Percentiles rank a stretch among this genome's conserved stretches.
phyloP scores from a whole-genome alignment of 2,797 vertebrate species.

The Limosa lapponica region DNA sequence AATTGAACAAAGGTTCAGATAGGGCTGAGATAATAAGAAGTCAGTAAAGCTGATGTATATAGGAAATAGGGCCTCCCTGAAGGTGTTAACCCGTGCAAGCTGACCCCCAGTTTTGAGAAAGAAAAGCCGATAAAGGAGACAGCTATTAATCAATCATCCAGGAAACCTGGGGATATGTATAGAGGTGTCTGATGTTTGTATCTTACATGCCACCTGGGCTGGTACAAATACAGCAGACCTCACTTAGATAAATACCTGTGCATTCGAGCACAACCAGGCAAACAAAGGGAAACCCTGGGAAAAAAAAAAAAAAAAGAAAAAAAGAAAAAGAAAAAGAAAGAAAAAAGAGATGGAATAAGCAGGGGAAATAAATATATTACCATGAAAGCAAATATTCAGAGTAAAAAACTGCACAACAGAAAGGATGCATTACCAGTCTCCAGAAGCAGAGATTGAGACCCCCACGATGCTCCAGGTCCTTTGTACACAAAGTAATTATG shows the following conservation, averaged over 20 bases:
- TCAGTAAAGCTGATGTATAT: constrained; percentile 57
- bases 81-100: constrained; percentile 66
- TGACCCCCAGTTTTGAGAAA: constrained; percentile 65
- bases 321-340: neutral
- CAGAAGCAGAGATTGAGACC: neutral
- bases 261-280: constrained; percentile 69
- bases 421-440: neutral
- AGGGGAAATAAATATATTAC: constrained; percentile 46
- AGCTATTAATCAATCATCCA: constrained; percentile 58
- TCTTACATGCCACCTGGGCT: constrained; percentile 76
- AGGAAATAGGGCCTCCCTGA: constrained; percentile 59
- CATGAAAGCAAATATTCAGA: neutral
- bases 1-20: constrained; percentile 74
- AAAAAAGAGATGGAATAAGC: constrained; percentile 21
- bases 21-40: constrained; percentile 63
- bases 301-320: neutral
- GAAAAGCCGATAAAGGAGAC: constrained; percentile 57
- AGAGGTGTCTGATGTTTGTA: constrained; percentile 71
- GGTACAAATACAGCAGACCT: constrained; percentile 68
- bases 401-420: neutral
- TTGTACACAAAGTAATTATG: neutral
- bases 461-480: neutral
- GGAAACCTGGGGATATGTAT: constrained; percentile 43
- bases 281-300: constrained; percentile 48
- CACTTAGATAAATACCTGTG: constrained; percentile 78